Evolutionary conservation across 92 coral and sea anemone species (phyloP), one percentile per base, ranked within the genome.

Genomic region (Nematostella vectensis): DNA sequence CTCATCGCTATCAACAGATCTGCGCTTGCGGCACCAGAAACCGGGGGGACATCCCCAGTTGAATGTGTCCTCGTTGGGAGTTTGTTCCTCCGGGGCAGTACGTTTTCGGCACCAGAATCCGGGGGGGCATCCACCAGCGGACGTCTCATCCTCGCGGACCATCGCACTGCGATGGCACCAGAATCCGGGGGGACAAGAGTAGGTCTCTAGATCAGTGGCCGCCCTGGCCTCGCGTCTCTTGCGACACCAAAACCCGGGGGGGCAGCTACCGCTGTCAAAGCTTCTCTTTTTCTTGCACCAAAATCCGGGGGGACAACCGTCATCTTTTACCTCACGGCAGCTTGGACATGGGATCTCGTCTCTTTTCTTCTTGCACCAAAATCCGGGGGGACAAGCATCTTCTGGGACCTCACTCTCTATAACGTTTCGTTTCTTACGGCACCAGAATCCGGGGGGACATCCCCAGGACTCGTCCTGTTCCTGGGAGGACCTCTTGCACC

Each of bases 361-460:
- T 16, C 36, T 30, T 18, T 71, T 45, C 39, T 57, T 61, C 55
- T 73, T 72, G 54, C 93, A 83, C 86, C 86, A 83, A 29, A 83
- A 68, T 3, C 93, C 82, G 1, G 65, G 65, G 48, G 72, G 86
- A 9, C 93, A 83, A 3, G 31, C 40, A 27, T 37, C 44, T 18
- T 68, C 38, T 31, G 57, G 55, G 3, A 86, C 59, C 26, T 61
- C 48, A 11, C 39, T 30, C 1, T 70, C 53, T 18, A 77, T 70
- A n/a, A 78, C 63, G 25, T 74, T 63, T 15, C 78, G 43, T 36
- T 63, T 68, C 67, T 58, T 73, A 42, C 70, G 71, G 60, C 86
- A 79, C 86, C 86, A 79, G 29, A 72, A 72, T 9, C 86, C 86
- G 1, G 76, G 66, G 27, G 70, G 76, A 23, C 86, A 79, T 0